Evolutionary conservation across 2,888 invertebrate genomes (phyloP).

Genomic region (Athetis lepigone): DNA sequence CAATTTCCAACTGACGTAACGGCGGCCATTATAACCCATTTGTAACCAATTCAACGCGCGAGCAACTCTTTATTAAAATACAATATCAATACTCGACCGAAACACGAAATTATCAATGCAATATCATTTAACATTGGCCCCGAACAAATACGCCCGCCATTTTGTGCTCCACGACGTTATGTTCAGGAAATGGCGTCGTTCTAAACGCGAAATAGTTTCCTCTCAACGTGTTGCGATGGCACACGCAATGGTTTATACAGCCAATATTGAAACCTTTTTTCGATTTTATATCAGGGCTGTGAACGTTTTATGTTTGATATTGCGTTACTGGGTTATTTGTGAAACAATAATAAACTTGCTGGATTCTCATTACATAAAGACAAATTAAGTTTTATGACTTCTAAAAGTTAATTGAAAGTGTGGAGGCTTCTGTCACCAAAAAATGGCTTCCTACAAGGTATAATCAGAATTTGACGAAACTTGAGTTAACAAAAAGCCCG

Average conservation of each 20-base stretch:
- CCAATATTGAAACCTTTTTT: slow-evolving; percentile 44
- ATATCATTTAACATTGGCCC: slow-evolving; percentile 61
- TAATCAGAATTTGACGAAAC: too few relatives aligned
- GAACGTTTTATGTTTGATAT: neutral
- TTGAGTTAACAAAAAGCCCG: too few relatives aligned
- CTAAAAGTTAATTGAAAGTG: too few relatives aligned
- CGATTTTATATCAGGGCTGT: slow-evolving; percentile 18
- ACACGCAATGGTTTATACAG: slow-evolving; percentile 51
- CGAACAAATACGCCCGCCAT: slow-evolving; percentile 62
- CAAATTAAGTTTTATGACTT: too few relatives aligned
- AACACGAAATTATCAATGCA: slow-evolving; percentile 65
- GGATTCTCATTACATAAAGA: too few relatives aligned
- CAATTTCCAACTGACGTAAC: slow-evolving; percentile 21
- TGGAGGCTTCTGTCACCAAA: too few relatives aligned
- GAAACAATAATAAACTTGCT: too few relatives aligned
- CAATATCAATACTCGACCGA: slow-evolving; percentile 57
- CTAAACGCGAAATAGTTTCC: slow-evolving; percentile 71
- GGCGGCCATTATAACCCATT: slow-evolving; percentile 23
- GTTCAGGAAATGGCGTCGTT: slow-evolving; percentile 70
- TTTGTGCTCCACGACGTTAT: slow-evolving; percentile 58
- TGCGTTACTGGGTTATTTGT: too few relatives aligned
- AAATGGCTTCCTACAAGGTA: too few relatives aligned
- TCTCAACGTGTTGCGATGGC: slow-evolving; percentile 50
- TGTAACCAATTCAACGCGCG: slow-evolving; percentile 56
- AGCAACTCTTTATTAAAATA: slow-evolving; percentile 60